Base-by-base conservation (phyloP, 2,797 vertebrate species). In the Eospalax fontanierii region DNA sequence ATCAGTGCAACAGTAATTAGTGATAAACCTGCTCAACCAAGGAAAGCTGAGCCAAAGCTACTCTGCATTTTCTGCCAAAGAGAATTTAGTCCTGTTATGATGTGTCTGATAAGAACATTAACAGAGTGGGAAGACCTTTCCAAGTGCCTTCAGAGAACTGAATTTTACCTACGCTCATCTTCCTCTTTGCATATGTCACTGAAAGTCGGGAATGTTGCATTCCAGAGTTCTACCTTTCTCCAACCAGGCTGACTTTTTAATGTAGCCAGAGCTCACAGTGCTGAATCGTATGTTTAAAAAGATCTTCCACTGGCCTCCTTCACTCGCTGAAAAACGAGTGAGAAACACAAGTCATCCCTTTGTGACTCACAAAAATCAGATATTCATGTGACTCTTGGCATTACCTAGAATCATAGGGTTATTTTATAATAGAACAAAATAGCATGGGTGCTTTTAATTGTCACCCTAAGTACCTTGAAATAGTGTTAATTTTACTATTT, bases 11-110 rank as follows among this genome's bases (percentile, higher is more conserved):
- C 10, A 61, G 43, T 68, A 40, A 71, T 91, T 50, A 71, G 87
- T 76, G 40, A 68, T 63, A 66, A 85, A 91, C 38, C 4, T 40
- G 35, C 73, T 73, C 33, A 85, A 28, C n/a, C 54, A 83, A 28
- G 35, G 57, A 38, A 14, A 11, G 46, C 40, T 6, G 6, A 43
- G 66, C 68, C 87, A 66, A 38, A 71, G 91, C 46, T 33, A 43
- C 40, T 28, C 10, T 24, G 84, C 11, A 14, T 74, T 92, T 94
- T 80, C 82, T 94, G 89, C 59, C 70, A 33, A 63, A 16, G 68
- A 59, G 85, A 84, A 70, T 89, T 90, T 78, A 24, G 35, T 89
- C 38, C 46, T 43, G 24, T 46, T 43, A 4, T 76, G 73, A 66
- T 63, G 40, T 68, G 61, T 85, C 79, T 38, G 46, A 68, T 28